Evolutionary conservation across 2,888 invertebrate genomes (phyloP).

Genomic region (Artemia sp.): DNA sequence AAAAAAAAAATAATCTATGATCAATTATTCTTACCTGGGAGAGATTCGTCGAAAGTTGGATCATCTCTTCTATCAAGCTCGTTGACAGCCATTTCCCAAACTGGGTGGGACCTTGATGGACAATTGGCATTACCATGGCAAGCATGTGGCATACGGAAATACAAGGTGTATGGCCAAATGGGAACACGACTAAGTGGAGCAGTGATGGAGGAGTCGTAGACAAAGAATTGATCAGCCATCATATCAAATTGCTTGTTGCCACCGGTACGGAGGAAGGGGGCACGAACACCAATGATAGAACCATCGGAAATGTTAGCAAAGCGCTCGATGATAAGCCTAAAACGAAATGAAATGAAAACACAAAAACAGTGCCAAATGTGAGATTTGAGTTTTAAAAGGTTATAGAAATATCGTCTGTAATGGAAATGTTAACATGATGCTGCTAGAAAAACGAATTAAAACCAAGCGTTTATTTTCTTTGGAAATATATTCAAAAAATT

Average conservation of each 20-base stretch:
- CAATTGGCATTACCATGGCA: conserved; percentile 88
- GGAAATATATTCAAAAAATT: too few species aligned
- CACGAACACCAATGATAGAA: conserved; percentile 69
- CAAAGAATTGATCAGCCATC: conserved; percentile 89
- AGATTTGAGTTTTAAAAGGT: too few species aligned
- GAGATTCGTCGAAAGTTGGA: conserved; percentile 76
- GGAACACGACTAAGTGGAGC: conserved; percentile 73
- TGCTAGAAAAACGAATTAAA: too few species aligned
- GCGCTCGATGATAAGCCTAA: conserved; percentile 31
- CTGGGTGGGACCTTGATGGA: conserved; percentile 60
- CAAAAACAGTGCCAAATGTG: neutral
- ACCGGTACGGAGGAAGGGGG: conserved; percentile 73
- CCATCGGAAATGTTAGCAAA: conserved; percentile 84
- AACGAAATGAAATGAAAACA: neutral
- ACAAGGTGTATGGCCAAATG: conserved; percentile 92
- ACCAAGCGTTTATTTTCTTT: too few species aligned
- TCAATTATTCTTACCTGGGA: conserved; percentile 40
- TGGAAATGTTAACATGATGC: too few species aligned
- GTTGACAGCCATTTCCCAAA: conserved; percentile 95
- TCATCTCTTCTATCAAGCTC: conserved; percentile 83
- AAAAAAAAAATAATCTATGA: too few species aligned
- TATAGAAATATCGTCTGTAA: too few species aligned
- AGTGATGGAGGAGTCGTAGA: conserved; percentile 85
- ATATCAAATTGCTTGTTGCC: conserved; percentile 90
- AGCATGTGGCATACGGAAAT: conserved; percentile 89